Conservation (phyloP, 2,888 invertebrate species). For the Spodoptera exigua region DNA sequence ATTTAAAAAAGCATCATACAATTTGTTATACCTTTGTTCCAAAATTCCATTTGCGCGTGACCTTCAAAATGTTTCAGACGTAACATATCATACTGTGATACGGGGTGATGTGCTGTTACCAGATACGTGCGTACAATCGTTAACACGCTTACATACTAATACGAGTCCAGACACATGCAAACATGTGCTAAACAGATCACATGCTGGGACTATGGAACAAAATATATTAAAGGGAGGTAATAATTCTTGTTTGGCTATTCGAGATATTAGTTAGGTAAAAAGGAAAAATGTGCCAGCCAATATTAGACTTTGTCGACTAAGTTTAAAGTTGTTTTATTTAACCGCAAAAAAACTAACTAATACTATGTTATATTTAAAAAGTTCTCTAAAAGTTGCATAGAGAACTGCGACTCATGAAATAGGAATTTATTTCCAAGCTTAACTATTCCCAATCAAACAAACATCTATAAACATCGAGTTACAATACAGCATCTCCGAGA, state of each 20-base stretch:
- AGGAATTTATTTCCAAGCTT: slow-evolving; percentile 12
- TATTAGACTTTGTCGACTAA: too few relatives aligned
- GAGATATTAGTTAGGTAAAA: too few relatives aligned
- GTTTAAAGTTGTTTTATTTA: too few relatives aligned
- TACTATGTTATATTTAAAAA: too few relatives aligned
- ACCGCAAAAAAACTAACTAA: too few relatives aligned
- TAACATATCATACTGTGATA: slow-evolving; percentile 28
- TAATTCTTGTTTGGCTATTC: too few relatives aligned
- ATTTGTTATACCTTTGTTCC: neutral
- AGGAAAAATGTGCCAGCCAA: too few relatives aligned
- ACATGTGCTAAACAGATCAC: slow-evolving; percentile 17
- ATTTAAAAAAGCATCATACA: too few relatives aligned
- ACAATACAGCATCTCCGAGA: slow-evolving; percentile 35
- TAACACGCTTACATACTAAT: slow-evolving; percentile 36
- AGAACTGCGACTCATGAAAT: slow-evolving; percentile 10
- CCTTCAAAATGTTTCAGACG: slow-evolving; percentile 20
- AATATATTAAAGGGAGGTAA: too few relatives aligned
- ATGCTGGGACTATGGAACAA: neutral
- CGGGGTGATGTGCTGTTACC: slow-evolving; percentile 18
- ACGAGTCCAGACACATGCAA: slow-evolving; percentile 21
- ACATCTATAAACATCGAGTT: slow-evolving; percentile 35
- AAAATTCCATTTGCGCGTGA: slow-evolving; percentile 14
- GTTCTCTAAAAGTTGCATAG: too few relatives aligned
- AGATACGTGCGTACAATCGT: slow-evolving; percentile 6
- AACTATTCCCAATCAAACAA: slow-evolving; percentile 39